A percentile compares a stretch with the other conserved stretches of the same genome.
These are phyloP conservation scores for Lepidurus couesii DNA, from an alignment of 1,140 invertebrate species.

Conservation along the genomic window DNA sequence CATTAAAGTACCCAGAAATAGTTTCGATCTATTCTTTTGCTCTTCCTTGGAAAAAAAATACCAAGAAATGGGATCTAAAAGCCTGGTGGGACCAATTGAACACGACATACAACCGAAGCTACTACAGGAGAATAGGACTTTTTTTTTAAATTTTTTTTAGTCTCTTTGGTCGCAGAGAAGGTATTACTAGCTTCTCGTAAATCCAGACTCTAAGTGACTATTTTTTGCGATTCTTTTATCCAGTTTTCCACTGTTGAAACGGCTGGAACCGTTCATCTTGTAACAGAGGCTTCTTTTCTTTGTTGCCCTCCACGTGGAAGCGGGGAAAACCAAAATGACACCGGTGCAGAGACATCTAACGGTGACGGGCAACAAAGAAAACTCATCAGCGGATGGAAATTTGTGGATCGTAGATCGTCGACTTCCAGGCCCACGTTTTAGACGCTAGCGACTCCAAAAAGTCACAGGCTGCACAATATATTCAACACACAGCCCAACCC, in stretches of 20 bases:
- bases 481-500: no score
- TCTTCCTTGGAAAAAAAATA: not conserved
- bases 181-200: not conserved
- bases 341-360: not conserved
- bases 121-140: no score
- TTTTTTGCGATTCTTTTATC: not conserved
- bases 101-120: not conserved
- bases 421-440: not conserved
- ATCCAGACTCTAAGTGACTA: not conserved
- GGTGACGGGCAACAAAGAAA: not conserved
- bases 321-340: not conserved
- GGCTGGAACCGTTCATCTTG: not conserved
- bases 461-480: no score
- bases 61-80: not conserved
- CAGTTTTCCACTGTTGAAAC: not conserved
- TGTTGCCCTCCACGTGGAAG: not conserved
- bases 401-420: not conserved
- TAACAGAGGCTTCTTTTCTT: not conserved
- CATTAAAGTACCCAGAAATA: conserved; percentile 10
- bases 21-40: not conserved
- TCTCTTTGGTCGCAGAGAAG: no score
- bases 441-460: no score
- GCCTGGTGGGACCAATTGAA: not conserved
- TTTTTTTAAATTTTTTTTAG: no score
- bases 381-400: conserved; percentile 4